Conservation (phyloP, 2,888 invertebrate genomes). For the Catocala sponsa region DNA sequence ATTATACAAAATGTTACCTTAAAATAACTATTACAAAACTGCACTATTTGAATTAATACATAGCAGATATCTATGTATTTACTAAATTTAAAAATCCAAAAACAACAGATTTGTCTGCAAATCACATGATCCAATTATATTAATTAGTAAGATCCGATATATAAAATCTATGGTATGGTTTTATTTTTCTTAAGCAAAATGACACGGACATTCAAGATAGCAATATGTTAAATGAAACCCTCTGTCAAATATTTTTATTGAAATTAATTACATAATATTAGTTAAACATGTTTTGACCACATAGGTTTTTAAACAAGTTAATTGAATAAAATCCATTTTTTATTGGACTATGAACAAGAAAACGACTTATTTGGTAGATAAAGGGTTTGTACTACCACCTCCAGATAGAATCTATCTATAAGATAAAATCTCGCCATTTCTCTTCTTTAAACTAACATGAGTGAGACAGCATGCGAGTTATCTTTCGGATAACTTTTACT, state of each 20-base stretch:
- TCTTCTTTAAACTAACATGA: no score
- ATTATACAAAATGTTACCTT: slow-evolving; percentile 11
- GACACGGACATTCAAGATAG: slow-evolving; percentile 48
- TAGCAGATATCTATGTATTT: neutral
- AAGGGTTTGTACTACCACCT: no score
- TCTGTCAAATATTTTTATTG: slow-evolving; percentile 2
- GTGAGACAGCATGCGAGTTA: no score
- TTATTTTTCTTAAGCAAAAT: slow-evolving; percentile 42
- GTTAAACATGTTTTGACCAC: no score
- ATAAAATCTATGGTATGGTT: slow-evolving; percentile 44
- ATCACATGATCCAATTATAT: slow-evolving; percentile 31
- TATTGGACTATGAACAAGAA: neutral
- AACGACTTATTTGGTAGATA: neutral
- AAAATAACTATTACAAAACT: slow-evolving; percentile 4
- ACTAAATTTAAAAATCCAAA: neutral
- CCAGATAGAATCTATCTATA: no score
- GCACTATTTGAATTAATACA: neutral
- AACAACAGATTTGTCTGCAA: slow-evolving; percentile 17
- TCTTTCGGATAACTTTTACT: no score
- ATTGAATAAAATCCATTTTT: neutral
- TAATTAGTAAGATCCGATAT: slow-evolving; percentile 34
- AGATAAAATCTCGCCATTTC: no score
- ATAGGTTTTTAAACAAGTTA: no score
- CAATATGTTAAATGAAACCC: slow-evolving; percentile 13
- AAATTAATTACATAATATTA: neutral